Evolutionary conservation across 1,140 invertebrate species (phyloP).

Genomic region (Hylyphantes graminicola): DNA sequence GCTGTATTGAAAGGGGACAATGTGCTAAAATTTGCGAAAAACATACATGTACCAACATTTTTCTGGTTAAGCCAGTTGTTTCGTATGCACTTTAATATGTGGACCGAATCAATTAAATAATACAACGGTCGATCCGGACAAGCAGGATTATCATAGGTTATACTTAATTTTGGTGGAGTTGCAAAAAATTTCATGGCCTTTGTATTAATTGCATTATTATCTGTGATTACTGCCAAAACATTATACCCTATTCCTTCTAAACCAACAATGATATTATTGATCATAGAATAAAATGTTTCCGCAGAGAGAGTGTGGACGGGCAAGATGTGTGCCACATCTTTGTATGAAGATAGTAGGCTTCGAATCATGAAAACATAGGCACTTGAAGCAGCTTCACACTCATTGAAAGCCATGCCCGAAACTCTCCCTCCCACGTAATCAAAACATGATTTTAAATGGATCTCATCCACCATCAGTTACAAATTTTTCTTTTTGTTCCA

Average conservation of each 20-base stretch:
- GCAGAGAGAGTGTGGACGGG: not conserved
- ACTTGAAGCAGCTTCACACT: not conserved
- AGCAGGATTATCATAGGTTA: not conserved
- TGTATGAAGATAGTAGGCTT: not conserved
- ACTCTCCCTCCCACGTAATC: not conserved
- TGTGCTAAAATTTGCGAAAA: not conserved
- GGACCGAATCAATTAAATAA: not conserved
- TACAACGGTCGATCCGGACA: not conserved
- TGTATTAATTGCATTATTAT: not conserved
- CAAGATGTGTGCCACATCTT: not conserved
- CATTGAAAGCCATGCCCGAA: not conserved
- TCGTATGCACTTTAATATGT: not conserved
- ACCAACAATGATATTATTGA: not conserved
- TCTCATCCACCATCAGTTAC: not conserved
- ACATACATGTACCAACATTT: not conserved
- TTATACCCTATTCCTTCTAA: not conserved
- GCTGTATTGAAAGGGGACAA: not conserved
- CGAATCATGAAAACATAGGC: not conserved
- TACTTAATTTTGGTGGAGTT: not conserved
- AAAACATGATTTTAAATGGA: not conserved
- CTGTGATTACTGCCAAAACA: not conserved
- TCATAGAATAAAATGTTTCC: not conserved
- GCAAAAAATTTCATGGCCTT: not conserved
- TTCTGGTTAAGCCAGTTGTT: not conserved
- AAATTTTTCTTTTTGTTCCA: not conserved